Evolutionary conservation across 1,140 invertebrate genomes (phyloP).

Genomic region (Rhagoletis zephyria): DNA sequence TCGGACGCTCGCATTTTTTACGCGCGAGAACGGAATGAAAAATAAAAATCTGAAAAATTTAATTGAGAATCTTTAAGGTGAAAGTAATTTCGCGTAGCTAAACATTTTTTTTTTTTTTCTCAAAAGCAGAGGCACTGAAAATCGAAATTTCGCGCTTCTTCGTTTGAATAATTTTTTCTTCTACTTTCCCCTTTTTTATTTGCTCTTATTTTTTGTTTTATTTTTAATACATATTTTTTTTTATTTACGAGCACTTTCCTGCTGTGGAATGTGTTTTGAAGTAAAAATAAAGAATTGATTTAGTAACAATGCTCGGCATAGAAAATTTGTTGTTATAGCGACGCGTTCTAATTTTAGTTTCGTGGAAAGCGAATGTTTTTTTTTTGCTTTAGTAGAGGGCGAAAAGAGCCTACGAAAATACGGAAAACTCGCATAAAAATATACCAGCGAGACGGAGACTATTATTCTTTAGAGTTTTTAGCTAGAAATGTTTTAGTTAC

Average conservation of each 20-base stretch:
- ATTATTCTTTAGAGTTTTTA: too few relatives aligned
- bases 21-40: not conserved
- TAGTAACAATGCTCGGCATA: constrained; percentile 12
- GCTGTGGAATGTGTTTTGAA: constrained; percentile 4
- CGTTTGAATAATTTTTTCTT: not conserved
- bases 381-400: not conserved
- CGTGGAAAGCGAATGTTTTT: too few relatives aligned
- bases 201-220: not conserved
- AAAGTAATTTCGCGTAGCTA: not conserved
- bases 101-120: not conserved
- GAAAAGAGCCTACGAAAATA: not conserved
- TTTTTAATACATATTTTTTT: not conserved
- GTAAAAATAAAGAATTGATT: constrained; percentile 20
- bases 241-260: not conserved
- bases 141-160: not conserved
- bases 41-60: not conserved
- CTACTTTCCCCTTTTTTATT: not conserved
- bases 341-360: constrained; percentile 20
- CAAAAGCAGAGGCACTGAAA: not conserved
- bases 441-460: too few relatives aligned
- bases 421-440: too few relatives aligned
- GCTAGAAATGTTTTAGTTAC: too few relatives aligned
- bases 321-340: constrained; percentile 20
- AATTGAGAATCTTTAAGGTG: not conserved
- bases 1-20: not conserved